phyloP scores from a whole-genome alignment of 2,113 vertebrate species.

The Dipodomys spectabilis region DNA sequence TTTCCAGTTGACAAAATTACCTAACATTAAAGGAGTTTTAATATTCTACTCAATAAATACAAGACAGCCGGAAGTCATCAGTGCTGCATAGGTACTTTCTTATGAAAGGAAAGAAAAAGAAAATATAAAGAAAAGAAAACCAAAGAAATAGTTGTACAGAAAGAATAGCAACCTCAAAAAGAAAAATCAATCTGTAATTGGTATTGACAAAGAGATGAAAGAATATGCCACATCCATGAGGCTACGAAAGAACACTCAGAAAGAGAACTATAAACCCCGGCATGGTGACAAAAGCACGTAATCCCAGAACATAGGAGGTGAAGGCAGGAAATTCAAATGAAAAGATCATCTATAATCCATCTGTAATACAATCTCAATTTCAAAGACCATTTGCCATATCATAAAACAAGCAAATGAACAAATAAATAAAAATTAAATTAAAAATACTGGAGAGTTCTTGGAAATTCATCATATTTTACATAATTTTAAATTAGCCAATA shows the following conservation, averaged over 20 bases:
- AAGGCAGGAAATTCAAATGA: no score
- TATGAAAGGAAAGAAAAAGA: constrained; percentile 5
- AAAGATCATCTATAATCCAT: no score
- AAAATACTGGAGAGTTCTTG: neutral
- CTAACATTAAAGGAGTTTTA: neutral
- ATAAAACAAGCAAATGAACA: no score
- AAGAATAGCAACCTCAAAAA: neutral
- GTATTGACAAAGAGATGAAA: neutral
- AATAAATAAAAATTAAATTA: neutral
- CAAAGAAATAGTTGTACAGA: neutral
- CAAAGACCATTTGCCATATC: no score
- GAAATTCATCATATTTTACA: neutral
- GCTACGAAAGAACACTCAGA: neutral
- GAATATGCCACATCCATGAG: neutral
- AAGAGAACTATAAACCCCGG: neutral
- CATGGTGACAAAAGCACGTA: no score
- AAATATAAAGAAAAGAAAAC: neutral
- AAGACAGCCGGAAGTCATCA: neutral
- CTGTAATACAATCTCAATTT: no score
- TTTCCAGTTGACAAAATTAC: neutral
- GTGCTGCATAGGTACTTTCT: neutral
- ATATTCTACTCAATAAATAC: neutral
- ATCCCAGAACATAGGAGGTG: no score
- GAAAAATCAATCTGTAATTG: neutral
- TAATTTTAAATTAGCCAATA: neutral